Percentiles rank a stretch among this genome's conserved stretches.
Evolutionary conservation across 2,113 vertebrate genomes (phyloP).

Genomic region (Emydocephalus ijimae): DNA sequence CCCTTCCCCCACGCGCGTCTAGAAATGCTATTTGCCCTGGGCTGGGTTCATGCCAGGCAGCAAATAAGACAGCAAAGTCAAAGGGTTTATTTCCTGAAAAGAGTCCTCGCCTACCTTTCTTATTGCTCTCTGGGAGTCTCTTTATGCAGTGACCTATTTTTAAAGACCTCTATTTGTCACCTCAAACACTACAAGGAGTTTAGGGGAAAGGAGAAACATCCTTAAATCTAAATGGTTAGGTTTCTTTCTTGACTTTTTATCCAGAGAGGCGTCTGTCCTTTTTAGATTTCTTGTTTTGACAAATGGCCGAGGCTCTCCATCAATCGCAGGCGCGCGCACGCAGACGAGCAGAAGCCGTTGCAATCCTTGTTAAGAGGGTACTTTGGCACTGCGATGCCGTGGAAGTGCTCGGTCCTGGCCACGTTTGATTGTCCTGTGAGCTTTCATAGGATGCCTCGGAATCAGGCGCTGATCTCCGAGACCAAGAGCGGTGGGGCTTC

Average conservation of each 20-base stretch:
- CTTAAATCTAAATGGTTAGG: slow-evolving; percentile 56
- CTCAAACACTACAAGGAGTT: slow-evolving; percentile 60
- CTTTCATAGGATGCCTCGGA: background rate
- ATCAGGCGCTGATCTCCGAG: background rate
- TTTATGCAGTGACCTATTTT: slow-evolving; percentile 72
- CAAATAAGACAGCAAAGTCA: slow-evolving; percentile 55
- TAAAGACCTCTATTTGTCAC: slow-evolving; percentile 70
- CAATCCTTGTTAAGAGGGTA: background rate
- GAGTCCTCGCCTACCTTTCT: slow-evolving; percentile 58
- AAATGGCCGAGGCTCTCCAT: background rate
- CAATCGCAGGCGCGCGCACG: background rate
- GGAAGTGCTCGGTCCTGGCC: background rate
- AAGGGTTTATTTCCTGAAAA: slow-evolving; percentile 67
- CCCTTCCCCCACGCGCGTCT: slow-evolving; percentile 20
- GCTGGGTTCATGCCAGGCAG: slow-evolving; percentile 48
- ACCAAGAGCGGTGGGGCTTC: background rate
- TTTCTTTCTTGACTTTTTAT: slow-evolving; percentile 46
- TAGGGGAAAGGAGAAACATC: slow-evolving; percentile 51
- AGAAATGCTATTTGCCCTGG: slow-evolving; percentile 7
- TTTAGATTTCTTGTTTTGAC: slow-evolving; percentile 57
- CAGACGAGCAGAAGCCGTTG: background rate
- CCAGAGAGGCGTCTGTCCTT: slow-evolving; percentile 55
- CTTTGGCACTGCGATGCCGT: background rate
- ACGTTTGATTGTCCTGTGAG: background rate
- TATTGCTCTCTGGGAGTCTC: slow-evolving; percentile 69